A percentile compares a stretch with the other conserved stretches of the same genome.
These are phyloP conservation scores for Dermatophagoides farinae DNA, from an alignment of 1,140 invertebrate genomes.

Conservation along the genomic window DNA sequence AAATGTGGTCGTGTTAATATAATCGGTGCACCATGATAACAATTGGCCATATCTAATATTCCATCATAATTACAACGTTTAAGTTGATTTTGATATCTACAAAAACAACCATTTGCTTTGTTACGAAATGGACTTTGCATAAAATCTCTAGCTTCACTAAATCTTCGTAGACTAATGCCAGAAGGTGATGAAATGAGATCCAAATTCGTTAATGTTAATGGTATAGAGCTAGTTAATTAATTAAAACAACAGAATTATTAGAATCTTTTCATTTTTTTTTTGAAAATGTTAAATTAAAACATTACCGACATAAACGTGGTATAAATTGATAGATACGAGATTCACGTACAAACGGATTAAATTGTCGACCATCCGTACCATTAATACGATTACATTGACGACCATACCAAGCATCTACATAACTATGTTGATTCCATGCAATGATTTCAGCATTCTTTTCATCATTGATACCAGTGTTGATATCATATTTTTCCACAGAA, in stretches of 20 bases:
- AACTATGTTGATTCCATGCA: background rate
- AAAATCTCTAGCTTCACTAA: background rate
- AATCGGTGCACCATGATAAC: conserved; percentile 2
- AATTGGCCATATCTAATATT: conserved; percentile 1
- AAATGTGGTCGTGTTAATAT: conserved; percentile 11
- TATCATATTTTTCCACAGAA: background rate
- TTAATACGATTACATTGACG: conserved; percentile 17
- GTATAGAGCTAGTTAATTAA: background rate
- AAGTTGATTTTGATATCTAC: background rate
- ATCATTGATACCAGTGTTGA: background rate
- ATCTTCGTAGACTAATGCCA: background rate
- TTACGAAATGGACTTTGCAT: background rate
- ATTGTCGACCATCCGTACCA: conserved; percentile 15
- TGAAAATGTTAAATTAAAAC: too few relatives aligned
- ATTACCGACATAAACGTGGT: conserved; percentile 4
- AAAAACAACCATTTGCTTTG: background rate
- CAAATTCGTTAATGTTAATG: background rate
- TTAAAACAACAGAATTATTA: too few relatives aligned
- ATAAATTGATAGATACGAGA: conserved; percentile 1
- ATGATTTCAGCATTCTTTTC: background rate
- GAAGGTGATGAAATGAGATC: background rate
- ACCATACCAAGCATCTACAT: conserved; percentile 12
- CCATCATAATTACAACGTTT: conserved; percentile 8
- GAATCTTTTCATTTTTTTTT: too few relatives aligned
- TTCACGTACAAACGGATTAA: background rate